Evolutionary conservation across 2,888 invertebrate genomes (phyloP), one percentile per base, ranked within the genome.

Genomic region (Isoperla grammatica): DNA sequence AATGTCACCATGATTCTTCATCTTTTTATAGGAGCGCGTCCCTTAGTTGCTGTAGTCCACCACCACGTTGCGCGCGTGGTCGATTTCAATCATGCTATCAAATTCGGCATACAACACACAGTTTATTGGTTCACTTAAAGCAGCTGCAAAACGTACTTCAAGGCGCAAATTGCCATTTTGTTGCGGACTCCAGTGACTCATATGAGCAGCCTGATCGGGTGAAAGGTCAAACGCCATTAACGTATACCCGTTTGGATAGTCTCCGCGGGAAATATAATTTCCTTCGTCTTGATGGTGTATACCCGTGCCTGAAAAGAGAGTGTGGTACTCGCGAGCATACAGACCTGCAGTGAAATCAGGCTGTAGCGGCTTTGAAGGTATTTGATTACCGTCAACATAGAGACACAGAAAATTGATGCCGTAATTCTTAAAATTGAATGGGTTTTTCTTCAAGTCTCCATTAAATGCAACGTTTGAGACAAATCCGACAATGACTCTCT

Each of bases 221-320:
- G 40, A 13, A 3, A 40, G 40, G 17, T 17, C n/a, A 17, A 45
- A 45, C 11, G 11, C 11, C 45, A 45, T 3, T 11, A 45, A 19
- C 15, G 19, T 11, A 6, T 15, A 45, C 5, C 9, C 19, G 4
- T 45, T n/a, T 8, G 45, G 17, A 12, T 54, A 40, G 4, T 40
- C 40, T 15, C 4, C 15, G 5, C n/a, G n/a, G n/a, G 40, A 13
- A 15, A 40, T 40, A 12, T 4, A 4, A 40, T 40, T 40, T 3
- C 40, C 40, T 12, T 40, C 40, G 15, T 40, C 15, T 12, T 57
- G 49, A 11, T 60, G 39, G 43, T 22, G 22, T 12, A 39, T 29
- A 23, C 56, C 57, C 1, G 56, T 58, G n/a, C 8, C 49, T 4
- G 46, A 48, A 49, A 63, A 64, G 1, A 64, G 23, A 23, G 54